A percentile compares a stretch with the other conserved stretches of the same genome.
Evolutionary conservation across 2,113 vertebrate genomes (phyloP).

Genomic region (Hucho hucho): DNA sequence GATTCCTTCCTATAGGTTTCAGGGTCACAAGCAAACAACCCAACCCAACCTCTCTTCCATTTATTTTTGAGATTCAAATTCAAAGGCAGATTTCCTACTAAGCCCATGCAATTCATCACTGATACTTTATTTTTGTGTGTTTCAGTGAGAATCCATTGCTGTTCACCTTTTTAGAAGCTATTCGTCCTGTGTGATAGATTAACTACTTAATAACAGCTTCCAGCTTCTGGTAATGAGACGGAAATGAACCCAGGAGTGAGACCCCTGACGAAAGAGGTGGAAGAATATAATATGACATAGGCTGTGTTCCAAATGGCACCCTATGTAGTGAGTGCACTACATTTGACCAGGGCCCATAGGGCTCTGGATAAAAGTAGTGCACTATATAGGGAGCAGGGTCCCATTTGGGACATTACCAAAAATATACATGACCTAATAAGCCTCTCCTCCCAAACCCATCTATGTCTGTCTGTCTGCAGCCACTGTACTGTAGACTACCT

Average conservation of each 20-base stretch:
- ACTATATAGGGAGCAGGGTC: too few species aligned
- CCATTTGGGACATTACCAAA: neutral
- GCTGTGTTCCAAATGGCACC: neutral
- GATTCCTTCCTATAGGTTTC: constrained; percentile 39
- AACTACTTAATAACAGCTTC: constrained; percentile 63
- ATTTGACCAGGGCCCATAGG: too few species aligned
- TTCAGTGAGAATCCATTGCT: constrained; percentile 62
- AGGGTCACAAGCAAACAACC: constrained; percentile 13
- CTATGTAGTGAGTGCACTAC: neutral
- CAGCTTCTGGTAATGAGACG: constrained; percentile 66
- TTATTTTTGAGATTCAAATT: constrained; percentile 56
- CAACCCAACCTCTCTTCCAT: constrained; percentile 13
- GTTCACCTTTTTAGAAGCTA: constrained; percentile 72
- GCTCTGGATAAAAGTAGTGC: too few species aligned
- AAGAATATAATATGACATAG: constrained; percentile 11
- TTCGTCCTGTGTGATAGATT: constrained; percentile 69
- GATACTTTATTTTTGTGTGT: constrained; percentile 56
- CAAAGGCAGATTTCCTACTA: constrained; percentile 55
- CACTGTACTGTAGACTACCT: constrained; percentile 20
- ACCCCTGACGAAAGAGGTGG: constrained; percentile 34
- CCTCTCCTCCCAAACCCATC: constrained; percentile 34
- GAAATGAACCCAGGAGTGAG: constrained; percentile 64
- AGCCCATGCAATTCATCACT: constrained; percentile 65
- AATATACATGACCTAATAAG: constrained; percentile 39
- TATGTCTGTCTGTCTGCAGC: too few species aligned